Base-by-base conservation (phyloP, 2,113 vertebrate species). In the Hucho hucho region DNA sequence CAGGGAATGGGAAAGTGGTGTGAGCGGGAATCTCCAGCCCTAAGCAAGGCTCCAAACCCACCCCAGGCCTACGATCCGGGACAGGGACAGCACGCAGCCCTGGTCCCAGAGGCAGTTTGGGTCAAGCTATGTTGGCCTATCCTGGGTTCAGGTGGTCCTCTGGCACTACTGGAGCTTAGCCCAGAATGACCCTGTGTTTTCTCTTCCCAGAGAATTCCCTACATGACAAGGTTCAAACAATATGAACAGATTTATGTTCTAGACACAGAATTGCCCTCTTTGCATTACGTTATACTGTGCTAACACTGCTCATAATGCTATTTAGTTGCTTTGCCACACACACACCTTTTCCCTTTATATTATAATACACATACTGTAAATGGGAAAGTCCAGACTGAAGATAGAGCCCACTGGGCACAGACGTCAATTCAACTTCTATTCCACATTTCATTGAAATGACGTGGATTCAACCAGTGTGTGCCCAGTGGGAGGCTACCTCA, bases 161-260 rank as follows among this genome's bases (percentile, higher is more conserved):
- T 84, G 89, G 90, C 88, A 89, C 83, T 88, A 88, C 83, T 73
- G 24, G 80, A 85, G 89, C 89, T 91, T 89, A 90, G 84, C 85
- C 75, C 82, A 84, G 88, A 81, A 88, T 90, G 90, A 91, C 89
- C 90, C 72, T 72, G 16, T 84, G 83, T 84, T 84, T 87, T 61
- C 59, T 73, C 76, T 90, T 90, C 88, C 87, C 88, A 89, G 87
- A 79, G 64, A 37, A 75, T 47, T 61, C 43, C 69, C 1, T 0
- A n/a, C 43, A 85, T 69, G 73, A 68, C 80, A 4, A 29, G 70
- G 74, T 84, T 81, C 76, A 86, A 87, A 78, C 83, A 80, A 79
- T 90, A 79, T 0, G 9, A 1, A 77, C 87, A 88, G 84, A 89
- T 90, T 90, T 90, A 90, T 87, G 86, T 77, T 74, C 74, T 32